Evolutionary conservation across 2,113 vertebrate genomes (phyloP), one percentile per base, ranked within the genome.

Genomic region (Polypterus senegalus): DNA sequence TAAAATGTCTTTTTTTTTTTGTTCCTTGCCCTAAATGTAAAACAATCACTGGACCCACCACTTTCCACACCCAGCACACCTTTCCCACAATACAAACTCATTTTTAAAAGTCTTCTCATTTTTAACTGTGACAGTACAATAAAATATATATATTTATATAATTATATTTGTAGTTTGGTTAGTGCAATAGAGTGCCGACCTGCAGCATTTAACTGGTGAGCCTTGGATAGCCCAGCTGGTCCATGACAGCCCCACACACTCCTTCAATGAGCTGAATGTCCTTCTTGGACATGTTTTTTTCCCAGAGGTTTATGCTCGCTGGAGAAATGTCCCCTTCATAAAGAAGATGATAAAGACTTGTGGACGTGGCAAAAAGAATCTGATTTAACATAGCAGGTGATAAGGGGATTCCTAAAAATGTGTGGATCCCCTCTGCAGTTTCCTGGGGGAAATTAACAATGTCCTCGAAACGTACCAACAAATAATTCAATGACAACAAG

Each of bases 281-380:
- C 68, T 86, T 85, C 46, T 47, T 79, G 53, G 89, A 81, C 88
- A 98, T 86, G 48, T 86, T 89, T 46, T 83, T 75, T 68, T 85
- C 90, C 95, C 95, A 98, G 51, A 72, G 57, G 66, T 92, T 76
- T 63, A 89, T 88, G 66, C 74, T 90, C 54, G 77, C 79, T 48
- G 91, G 86, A 61, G 94, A 97, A 67, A 97, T 88, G 70, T 96
- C 89, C 8, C 93, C 92, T 70, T 98, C 95, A 4, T 96, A 92
- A 75, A 92, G 89, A 46, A 98, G 89, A 69, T 89, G 94, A 77
- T 91, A 97, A 80, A 97, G 80, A 78, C 86, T 89, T 0, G 94
- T 97, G 66, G 92, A 93, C 8, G 94, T 96, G 77, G 92, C 91
- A 81, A 98, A 97, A 56, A 92, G 68, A 67, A 98, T 91, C 78